phyloP scores from a whole-genome alignment of 1,140 invertebrate genomes.

The Helicoverpa zea region DNA sequence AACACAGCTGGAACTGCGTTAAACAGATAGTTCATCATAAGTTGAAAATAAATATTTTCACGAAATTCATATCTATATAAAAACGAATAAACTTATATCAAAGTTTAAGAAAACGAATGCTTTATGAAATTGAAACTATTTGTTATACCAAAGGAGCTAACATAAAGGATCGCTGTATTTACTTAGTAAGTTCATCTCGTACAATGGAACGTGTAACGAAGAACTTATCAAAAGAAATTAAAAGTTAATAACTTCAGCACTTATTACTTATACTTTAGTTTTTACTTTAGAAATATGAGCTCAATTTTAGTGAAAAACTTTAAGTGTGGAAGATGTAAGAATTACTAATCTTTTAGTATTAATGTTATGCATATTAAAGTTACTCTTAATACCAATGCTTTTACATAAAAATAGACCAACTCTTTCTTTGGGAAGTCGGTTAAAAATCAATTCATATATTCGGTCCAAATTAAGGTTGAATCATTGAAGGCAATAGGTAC shows the following conservation, averaged over 20 bases:
- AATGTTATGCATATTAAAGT: too few relatives aligned
- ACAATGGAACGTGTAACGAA: not conserved
- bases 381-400: too few relatives aligned
- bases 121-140: constrained; percentile 9
- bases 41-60: too few relatives aligned
- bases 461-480: not conserved
- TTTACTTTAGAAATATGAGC: constrained; percentile 14
- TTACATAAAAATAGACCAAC: too few relatives aligned
- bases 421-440: too few relatives aligned
- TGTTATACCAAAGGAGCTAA: constrained; percentile 5
- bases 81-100: not conserved
- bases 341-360: too few relatives aligned
- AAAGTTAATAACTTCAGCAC: not conserved
- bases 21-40: too few relatives aligned
- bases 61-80: too few relatives aligned
- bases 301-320: not conserved
- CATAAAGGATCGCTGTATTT: constrained; percentile 8
- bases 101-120: not conserved
- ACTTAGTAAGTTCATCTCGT: not conserved
- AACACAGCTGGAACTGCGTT: too few relatives aligned
- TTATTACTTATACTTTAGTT: not conserved
- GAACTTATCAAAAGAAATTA: constrained; percentile 19
- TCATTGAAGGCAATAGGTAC: too few relatives aligned
- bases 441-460: too few relatives aligned
- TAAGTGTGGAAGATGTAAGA: too few relatives aligned